Evolutionary conservation across 37 sponge, comb jelly and placozoan genomes (phyloP), one percentile per base, ranked within the genome.

Genomic region (Sycon ciliatum): DNA sequence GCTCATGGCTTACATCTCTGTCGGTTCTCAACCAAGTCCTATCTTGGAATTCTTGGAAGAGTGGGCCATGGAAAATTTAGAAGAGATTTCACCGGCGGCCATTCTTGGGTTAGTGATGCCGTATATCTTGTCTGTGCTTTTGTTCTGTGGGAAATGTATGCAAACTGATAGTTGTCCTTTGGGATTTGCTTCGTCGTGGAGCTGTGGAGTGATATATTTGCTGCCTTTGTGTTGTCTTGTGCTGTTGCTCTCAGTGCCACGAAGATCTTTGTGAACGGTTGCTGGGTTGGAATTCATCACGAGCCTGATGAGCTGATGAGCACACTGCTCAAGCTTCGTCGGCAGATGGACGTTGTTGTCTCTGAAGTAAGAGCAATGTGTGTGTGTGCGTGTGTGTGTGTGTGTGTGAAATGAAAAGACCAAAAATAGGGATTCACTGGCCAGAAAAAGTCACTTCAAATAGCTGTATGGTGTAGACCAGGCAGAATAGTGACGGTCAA

Each of bases 201-300:
- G 20, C 22, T 70, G 30, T 70, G 65, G 20, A 64, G 20, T 18
- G 16, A 46, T 68, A 33, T 68, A 33, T 35, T 33, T 64, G 29
- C 26, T 28, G 2, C 27, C 63, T 11, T 20, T 2, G 9, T 38
- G 13, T 67, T 4, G 61, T 13, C 46, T 68, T n/a, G 49, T n/a
- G n/a, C n/a, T n/a, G n/a, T n/a, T n/a, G n/a, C n/a, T n/a, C n/a
- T 1, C 36, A 91, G 94, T 80, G 79, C 99, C 32, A 98, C 99
- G n/a, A 98, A 98, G 86, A 98, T 98, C 56, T 98, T 98, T 84
- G 99, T 98, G 39, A 98, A 98, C 65, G 99, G 99, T 6, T 93
- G 95, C 67, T 98, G 99, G 99, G 99, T 98, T 13, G 99, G 99
- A 27, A 93, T 93, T 57, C 99, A 98, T 56, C 64, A 90, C 20